A percentile compares a stretch with the other conserved stretches of the same genome.
These are phyloP conservation scores for Pipa parva DNA, from an alignment of 2,113 vertebrate genomes.

Conservation along the genomic window DNA sequence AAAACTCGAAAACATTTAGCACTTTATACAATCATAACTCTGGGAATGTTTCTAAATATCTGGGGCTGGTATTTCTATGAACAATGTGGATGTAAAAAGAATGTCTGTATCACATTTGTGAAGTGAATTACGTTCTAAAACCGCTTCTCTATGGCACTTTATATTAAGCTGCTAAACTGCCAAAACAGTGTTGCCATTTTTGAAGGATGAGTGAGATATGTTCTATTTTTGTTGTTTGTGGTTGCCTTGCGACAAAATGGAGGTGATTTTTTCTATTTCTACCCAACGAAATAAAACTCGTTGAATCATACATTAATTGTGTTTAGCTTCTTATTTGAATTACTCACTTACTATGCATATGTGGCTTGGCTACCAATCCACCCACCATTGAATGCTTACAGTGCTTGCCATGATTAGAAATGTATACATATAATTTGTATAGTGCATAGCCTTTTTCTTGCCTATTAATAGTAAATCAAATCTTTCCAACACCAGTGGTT, in stretches of 20 bases:
- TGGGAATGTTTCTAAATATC: slow-evolving; percentile 54
- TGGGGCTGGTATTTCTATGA: slow-evolving; percentile 62
- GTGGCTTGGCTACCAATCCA: too few species aligned
- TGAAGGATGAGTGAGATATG: slow-evolving; percentile 49
- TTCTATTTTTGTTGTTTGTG: slow-evolving; percentile 48
- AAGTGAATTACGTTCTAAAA: slow-evolving; percentile 72
- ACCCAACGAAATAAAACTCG: slow-evolving; percentile 63
- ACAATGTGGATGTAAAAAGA: slow-evolving; percentile 64
- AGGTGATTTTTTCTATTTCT: slow-evolving; percentile 72
- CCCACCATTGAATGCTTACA: too few species aligned
- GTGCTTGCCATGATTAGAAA: not conserved
- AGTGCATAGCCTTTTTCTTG: not conserved
- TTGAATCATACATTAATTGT: slow-evolving; percentile 44
- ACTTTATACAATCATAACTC: slow-evolving; percentile 79
- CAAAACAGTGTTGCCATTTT: slow-evolving; percentile 90
- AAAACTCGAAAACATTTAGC: slow-evolving; percentile 68
- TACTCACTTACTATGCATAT: too few species aligned
- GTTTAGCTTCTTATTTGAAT: too few species aligned
- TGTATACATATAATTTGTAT: not conserved
- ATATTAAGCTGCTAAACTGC: slow-evolving; percentile 80
- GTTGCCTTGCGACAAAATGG: slow-evolving; percentile 59
- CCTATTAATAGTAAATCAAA: not conserved
- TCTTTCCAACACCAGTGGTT: not conserved
- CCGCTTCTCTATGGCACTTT: slow-evolving; percentile 80
- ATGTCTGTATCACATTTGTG: slow-evolving; percentile 65